Base-by-base conservation (phyloP, 1,140 invertebrate genomes). In the Caerostris darwini region DNA sequence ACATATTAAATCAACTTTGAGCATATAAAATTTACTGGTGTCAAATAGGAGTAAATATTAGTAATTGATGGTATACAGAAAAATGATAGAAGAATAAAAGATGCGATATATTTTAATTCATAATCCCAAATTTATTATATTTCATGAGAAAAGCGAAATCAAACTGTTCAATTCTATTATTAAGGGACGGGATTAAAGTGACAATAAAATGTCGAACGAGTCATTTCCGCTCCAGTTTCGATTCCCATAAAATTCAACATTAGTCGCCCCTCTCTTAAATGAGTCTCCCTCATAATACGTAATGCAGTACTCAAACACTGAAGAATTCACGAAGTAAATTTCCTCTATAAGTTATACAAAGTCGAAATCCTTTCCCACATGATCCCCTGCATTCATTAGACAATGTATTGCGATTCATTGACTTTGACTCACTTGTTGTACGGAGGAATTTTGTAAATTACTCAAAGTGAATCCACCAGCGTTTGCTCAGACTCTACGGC, bases 341-440 rank as follows among this genome's bases (percentile, higher is more conserved):
- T 83, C 57, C 82, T 58, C 54, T 57, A 83, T 57, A 83, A 83
- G 53, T 83, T 83, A 83, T 58, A 83, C 82, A 83, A 58, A 34
- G 56, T 54, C 56, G 7, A 77, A 50, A 12, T 10, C 10, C 34
- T 77, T 34, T 56, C 82, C 56, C 82, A 58, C 57, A 83, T 83
- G 82, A 83, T 83, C 54, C 54, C 53, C 6, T 3, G 82, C 56
- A 83, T 83, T 83, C 82, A 83, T 83, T 83, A 83, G 82, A 83
- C 82, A 57, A 83, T 83, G 82, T 83, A 83, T 83, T 58, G 82
- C 82, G 56, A 83, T 83, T 83, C 82, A 83, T 83, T 83, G 82
- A 83, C 82, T 83, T 83, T 19, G 82, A 17, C 82, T 83, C 82
- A 83, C 82, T 83, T 83, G 82, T 58, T 58, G 56, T 56, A 54